phyloP scores from a whole-genome alignment of 2,113 vertebrate species.

The Opisthocomus hoazin region DNA sequence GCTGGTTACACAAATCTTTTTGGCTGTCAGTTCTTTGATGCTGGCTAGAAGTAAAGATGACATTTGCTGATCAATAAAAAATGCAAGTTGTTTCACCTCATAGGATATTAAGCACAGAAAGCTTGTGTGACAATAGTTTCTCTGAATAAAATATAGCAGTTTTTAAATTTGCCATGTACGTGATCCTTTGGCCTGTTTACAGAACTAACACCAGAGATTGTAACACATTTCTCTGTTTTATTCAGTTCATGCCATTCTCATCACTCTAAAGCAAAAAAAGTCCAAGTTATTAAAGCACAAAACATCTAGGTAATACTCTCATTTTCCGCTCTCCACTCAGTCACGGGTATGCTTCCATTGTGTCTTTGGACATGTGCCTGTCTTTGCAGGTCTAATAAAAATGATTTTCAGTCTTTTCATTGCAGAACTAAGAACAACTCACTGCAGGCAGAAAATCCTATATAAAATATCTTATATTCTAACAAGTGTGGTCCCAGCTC shows the following conservation, averaged over 20 bases:
- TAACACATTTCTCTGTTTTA: not conserved
- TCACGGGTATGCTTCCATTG: not conserved
- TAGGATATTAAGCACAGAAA: not conserved
- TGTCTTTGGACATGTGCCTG: not conserved
- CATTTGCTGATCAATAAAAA: not conserved
- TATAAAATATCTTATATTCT: not conserved
- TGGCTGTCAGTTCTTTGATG: conserved; percentile 47
- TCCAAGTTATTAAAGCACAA: not conserved
- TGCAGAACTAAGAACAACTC: not conserved
- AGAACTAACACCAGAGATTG: not conserved
- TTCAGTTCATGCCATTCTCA: not conserved
- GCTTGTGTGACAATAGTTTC: not conserved
- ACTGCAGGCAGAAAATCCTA: not conserved
- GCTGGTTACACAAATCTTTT: conserved; percentile 46
- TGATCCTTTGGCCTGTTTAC: not conserved
- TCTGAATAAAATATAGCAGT: not conserved
- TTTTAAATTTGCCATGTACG: not conserved
- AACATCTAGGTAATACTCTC: not conserved
- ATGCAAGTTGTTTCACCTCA: not conserved
- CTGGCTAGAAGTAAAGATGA: conserved; percentile 26
- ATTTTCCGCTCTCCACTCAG: not conserved
- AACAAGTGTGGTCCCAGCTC: not conserved
- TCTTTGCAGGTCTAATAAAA: not conserved
- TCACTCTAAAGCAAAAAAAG: not conserved
- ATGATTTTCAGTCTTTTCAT: not conserved